Percentiles rank a stretch among this genome's conserved stretches.
Conservation (phyloP, 2,888 invertebrate species). For the Furcula furcula region DNA sequence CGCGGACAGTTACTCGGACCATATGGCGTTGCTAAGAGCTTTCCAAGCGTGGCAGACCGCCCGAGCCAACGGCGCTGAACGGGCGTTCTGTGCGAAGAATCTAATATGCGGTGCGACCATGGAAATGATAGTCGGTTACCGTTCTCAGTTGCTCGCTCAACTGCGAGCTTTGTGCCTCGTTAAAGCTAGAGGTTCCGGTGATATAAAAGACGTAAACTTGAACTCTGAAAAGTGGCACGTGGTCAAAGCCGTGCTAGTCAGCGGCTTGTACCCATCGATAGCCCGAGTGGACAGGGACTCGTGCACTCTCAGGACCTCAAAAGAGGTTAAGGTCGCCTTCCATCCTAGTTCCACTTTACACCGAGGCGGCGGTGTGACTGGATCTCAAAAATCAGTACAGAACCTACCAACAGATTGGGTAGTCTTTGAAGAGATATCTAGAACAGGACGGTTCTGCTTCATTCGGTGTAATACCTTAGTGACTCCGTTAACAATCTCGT, state of each 20-base stretch:
- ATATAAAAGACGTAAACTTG: slow-evolving; percentile 85
- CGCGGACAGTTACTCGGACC: slow-evolving; percentile 92
- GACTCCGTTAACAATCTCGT: slow-evolving; percentile 89
- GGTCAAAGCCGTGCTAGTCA: slow-evolving; percentile 93
- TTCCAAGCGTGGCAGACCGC: slow-evolving; percentile 88
- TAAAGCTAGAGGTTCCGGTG: slow-evolving; percentile 75
- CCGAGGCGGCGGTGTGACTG: slow-evolving; percentile 77
- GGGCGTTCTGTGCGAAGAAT: slow-evolving; percentile 87
- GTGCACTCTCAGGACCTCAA: slow-evolving; percentile 83
- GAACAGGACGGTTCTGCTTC: slow-evolving; percentile 85
- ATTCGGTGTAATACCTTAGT: slow-evolving; percentile 91
- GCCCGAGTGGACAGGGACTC: slow-evolving; percentile 86
- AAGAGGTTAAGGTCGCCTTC: slow-evolving; percentile 76
- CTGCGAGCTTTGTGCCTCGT: slow-evolving; percentile 89
- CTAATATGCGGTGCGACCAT: slow-evolving; percentile 91
- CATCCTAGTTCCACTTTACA: slow-evolving; percentile 84
- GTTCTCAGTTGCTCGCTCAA: slow-evolving; percentile 91
- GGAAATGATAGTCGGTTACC: slow-evolving; percentile 94
- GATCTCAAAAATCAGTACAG: slow-evolving; percentile 54
- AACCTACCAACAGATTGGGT: slow-evolving; percentile 91
- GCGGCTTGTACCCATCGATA: slow-evolving; percentile 95
- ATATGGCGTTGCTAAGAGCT: slow-evolving; percentile 91
- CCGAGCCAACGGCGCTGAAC: slow-evolving; percentile 83
- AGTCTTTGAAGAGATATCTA: slow-evolving; percentile 92
- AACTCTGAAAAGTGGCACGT: slow-evolving; percentile 95